Base-by-base conservation (phyloP, 1,140 invertebrate species). In the Maconellicoccus hirsutus region DNA sequence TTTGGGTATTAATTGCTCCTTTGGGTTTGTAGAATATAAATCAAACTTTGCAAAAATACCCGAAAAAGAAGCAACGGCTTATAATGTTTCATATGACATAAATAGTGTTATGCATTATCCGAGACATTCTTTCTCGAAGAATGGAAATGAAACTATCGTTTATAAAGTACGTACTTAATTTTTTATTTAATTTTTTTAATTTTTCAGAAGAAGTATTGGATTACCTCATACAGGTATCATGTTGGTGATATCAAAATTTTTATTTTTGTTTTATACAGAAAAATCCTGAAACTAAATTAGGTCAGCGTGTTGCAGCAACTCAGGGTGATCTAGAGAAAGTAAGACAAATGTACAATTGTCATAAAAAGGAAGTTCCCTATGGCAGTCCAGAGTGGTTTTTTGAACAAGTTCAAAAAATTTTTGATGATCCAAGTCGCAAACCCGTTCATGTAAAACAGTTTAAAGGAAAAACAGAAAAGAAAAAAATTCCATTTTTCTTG, bases 91-190 rank as follows among this genome's bases (percentile, higher is more conserved):
- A 7, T 90, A 90, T 74, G 90, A 93, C 78, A 92, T 87, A 75
- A 84, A 84, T 70, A 92, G 89, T 73, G 86, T 93, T 0, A 92
- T 93, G 90, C 91, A 93, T 77, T 93, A 93, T 75, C 89, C 87
- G 0, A 81, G 83, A 26, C 85, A 83, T 63, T 89, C 89, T 4
- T 93, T 93, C 79, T 88, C 87, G 12, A 84, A 78, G 63, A 92
- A 92, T 77, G 85, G 86, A 0, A 76, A 84, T 74, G 84, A 85
- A 21, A 91, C 89, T 0, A 89, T 91, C 71, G 78, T 83, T 10
- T 81, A 86, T 0, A 86, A 82, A 81, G 87, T 89, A 74, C 72
- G 52, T 14, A 70, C n/a, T n/a, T 25, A 70, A 33, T 29, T 69
- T 26, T 69, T 26, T 10, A 8, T 19, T n/a, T 29, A n/a, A 22